phyloP scores from a whole-genome alignment of 2,797 vertebrate genomes.

The Scarus forsteni region DNA sequence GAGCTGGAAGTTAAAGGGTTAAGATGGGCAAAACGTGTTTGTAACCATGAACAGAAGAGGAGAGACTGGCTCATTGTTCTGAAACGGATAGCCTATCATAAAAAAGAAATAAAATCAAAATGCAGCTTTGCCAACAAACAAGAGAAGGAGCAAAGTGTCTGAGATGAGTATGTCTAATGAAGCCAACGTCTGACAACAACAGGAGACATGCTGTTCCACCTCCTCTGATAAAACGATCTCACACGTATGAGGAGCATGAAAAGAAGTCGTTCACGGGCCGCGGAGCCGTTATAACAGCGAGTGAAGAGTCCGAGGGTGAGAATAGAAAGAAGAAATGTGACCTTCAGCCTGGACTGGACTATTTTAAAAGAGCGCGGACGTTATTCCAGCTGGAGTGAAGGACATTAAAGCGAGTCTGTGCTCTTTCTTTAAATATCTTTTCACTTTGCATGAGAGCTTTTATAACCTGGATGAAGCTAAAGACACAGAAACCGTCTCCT shows the following conservation, averaged over 20 bases:
- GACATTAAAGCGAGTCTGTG: neutral
- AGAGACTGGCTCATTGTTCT: too few species aligned
- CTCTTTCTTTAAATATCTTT: neutral
- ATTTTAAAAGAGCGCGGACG: conserved; percentile 73
- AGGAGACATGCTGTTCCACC: conserved; percentile 5
- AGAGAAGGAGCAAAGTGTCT: too few species aligned
- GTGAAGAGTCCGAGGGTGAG: conserved; percentile 61
- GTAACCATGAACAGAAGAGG: too few species aligned
- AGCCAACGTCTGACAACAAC: conserved; percentile 4
- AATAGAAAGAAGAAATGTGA: conserved; percentile 83
- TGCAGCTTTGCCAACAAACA: too few species aligned
- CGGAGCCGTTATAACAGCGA: conserved; percentile 1
- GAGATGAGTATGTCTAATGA: neutral
- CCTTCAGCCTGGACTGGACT: conserved; percentile 67
- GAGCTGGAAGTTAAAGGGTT: too few species aligned
- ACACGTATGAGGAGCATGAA: conserved; percentile 14
- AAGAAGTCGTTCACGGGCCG: conserved; percentile 17
- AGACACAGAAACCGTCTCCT: neutral
- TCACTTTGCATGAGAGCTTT: neutral
- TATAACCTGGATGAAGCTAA: neutral
- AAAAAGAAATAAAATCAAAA: too few species aligned
- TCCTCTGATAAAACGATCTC: conserved; percentile 50
- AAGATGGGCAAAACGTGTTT: too few species aligned
- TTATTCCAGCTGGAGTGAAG: conserved; percentile 31
- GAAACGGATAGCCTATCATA: too few species aligned